phyloP scores from a whole-genome alignment of 2,888 invertebrate species.

The Hipparchia semele region DNA sequence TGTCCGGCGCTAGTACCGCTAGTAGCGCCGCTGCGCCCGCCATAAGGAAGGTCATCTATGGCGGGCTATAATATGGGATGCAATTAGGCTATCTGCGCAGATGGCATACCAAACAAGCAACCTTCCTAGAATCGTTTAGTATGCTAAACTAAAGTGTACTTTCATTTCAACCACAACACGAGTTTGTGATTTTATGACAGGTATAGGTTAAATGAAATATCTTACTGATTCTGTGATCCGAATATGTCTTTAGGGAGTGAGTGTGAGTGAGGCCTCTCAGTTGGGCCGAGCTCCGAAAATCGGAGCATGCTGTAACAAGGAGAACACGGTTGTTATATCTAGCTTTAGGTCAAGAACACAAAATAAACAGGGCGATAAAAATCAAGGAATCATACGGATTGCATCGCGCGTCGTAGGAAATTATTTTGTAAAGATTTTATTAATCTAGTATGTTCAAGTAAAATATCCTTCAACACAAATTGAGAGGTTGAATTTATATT shows the following conservation, averaged over 20 bases:
- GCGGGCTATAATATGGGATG: too few relatives aligned
- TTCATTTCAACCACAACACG: not conserved
- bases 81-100: too few relatives aligned
- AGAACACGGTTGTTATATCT: conserved; percentile 29
- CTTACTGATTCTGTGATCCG: conserved; percentile 46
- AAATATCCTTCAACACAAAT: conserved; percentile 31
- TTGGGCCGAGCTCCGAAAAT: conserved; percentile 84
- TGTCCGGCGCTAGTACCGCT: too few relatives aligned
- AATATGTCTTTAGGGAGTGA: conserved; percentile 45
- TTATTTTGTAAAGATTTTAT: not conserved
- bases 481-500: conserved; percentile 53
- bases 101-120: too few relatives aligned
- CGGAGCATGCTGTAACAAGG: conserved; percentile 84
- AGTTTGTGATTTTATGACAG: not conserved
- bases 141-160: too few relatives aligned
- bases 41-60: too few relatives aligned
- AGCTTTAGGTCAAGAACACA: conserved; percentile 1
- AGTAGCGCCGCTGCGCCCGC: too few relatives aligned
- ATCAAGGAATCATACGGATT: not conserved
- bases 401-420: not conserved
- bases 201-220: conserved; percentile 31
- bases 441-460: not conserved
- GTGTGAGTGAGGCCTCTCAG: conserved; percentile 44
- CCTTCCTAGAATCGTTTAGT: too few relatives aligned
- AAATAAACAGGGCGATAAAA: not conserved